phyloP scores from a whole-genome alignment of 2,113 vertebrate genomes.

The Dicentrarchus labrax region DNA sequence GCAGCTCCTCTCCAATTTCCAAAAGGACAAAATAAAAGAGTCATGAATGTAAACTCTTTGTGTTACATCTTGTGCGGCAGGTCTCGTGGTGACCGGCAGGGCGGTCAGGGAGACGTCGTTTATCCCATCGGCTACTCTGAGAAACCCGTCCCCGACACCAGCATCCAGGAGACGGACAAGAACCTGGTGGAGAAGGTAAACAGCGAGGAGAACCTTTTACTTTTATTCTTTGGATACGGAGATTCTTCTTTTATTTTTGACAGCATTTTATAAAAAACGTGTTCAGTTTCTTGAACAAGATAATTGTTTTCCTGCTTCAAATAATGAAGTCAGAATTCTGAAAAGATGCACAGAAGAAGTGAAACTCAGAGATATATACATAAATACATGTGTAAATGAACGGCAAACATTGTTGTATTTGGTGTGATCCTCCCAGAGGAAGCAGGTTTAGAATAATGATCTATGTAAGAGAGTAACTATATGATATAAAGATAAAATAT shows the following conservation, averaged over 20 bases:
- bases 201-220: background rate
- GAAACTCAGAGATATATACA: background rate
- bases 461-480: background rate
- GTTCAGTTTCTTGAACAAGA: too few species aligned
- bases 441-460: background rate
- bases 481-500: background rate
- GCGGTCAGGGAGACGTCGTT: conserved; percentile 88
- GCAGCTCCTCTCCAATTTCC: too few species aligned
- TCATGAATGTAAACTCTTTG: too few species aligned
- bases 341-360: background rate
- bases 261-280: too few species aligned
- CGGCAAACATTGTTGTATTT: background rate
- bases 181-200: conserved; percentile 96
- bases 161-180: conserved; percentile 95
- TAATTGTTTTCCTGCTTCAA: too few species aligned
- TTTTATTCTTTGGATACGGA: too few species aligned
- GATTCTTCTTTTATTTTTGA: too few species aligned
- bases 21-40: too few species aligned
- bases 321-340: too few species aligned
- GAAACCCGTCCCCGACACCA: conserved; percentile 94
- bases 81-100: conserved; percentile 87
- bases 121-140: conserved; percentile 95
- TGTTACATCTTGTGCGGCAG: conserved; percentile 63
- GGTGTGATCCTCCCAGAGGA: background rate
- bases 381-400: background rate